phyloP scores from a whole-genome alignment of 1,140 invertebrate species.

The Pogonus chalceus region DNA sequence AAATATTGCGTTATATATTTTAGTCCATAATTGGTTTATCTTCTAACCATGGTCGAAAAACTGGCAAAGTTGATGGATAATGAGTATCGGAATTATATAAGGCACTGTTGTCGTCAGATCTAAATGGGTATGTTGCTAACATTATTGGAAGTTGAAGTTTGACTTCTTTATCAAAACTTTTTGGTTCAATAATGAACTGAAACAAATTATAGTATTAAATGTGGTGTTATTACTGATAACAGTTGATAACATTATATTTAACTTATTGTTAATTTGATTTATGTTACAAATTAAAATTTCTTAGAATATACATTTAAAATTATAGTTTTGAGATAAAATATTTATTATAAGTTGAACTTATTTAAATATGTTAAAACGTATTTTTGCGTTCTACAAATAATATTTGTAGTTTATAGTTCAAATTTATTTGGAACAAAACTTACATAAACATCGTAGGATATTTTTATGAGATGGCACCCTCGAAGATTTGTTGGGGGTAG shows the following conservation, averaged over 20 bases:
- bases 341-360: background rate
- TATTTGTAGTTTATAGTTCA: background rate
- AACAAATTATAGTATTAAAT: constrained; percentile 26
- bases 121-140: constrained; percentile 85
- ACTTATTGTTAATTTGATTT: background rate
- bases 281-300: background rate
- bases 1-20: no score
- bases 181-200: constrained; percentile 84
- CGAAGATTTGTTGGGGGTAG: constrained; percentile 91
- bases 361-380: background rate
- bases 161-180: constrained; percentile 83
- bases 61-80: constrained; percentile 86
- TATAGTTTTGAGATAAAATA: constrained; percentile 4
- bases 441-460: constrained; percentile 91
- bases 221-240: background rate
- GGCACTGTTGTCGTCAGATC: constrained; percentile 47
- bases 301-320: background rate
- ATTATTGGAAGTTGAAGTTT: constrained; percentile 88
- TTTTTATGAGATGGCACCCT: constrained; percentile 88
- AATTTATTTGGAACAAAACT: constrained; percentile 41
- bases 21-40: constrained; percentile 44
- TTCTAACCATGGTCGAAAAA: constrained; percentile 81
- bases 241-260: background rate
- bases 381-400: background rate
- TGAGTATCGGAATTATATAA: constrained; percentile 67